Evolutionary conservation across 2,888 invertebrate species (phyloP), one percentile per base, ranked within the genome.

Genomic region (Megastigmus dorsalis): DNA sequence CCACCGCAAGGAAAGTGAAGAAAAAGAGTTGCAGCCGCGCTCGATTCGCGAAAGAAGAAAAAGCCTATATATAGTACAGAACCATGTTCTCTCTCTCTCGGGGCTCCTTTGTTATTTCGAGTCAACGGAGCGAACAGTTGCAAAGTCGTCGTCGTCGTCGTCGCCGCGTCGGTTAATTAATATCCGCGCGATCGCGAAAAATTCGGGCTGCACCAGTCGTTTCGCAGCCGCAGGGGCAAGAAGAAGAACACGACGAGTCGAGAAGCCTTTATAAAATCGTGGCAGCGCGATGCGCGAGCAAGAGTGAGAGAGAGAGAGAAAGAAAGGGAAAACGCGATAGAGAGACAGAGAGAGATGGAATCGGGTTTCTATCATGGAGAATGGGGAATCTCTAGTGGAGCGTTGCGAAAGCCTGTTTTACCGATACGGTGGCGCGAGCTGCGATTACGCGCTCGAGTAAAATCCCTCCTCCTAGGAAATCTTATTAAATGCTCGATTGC

Each of bases 401-500:
- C 74, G 76, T 68, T 76, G 66, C 75, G 69, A 79, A 77, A 75
- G 69, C 68, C 68, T 69, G 72, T 74, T 76, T 78, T 77, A 72
- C 68, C 63, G n/a, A n/a, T n/a, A 68, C 54, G 20, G 10, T 0
- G 20, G 5, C 2, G 57, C 23, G 38, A 20, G 15, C 43, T 9
- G 74, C 74, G 78, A 78, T 78, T 78, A 73, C 59, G 68, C 68
- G 68, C 68, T 60, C 67, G 60, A 73, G 73, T n/a, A 52, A 74
- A 78, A 78, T 73, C 70, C 74, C n/a, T n/a, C 52, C 45, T 43
- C 3, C 20, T 48, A 57, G 60, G 62, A 76, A 76, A 74, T 75
- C 77, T 76, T 76, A 77, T 79, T 75, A 75, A 79, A 79, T 71
- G 76, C 68, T 74, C 65, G 76, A 75, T 79, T 76, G 75, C 65